Conservation (phyloP, 2,797 vertebrate genomes). For the Alcedo quadribrachys region DNA sequence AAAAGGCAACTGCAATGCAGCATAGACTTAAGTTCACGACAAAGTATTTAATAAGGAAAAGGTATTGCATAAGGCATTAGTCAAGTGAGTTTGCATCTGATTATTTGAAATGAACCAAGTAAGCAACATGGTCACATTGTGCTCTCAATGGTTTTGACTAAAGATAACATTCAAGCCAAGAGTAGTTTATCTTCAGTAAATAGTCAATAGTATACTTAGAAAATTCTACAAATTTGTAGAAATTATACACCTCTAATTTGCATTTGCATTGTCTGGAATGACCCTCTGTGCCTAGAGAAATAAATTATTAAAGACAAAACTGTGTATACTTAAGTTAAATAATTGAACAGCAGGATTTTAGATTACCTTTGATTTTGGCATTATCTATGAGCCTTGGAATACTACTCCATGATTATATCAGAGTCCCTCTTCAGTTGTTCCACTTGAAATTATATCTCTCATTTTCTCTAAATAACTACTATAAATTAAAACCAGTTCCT, state of each 20-base stretch:
- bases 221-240: background rate
- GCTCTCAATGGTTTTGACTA: background rate
- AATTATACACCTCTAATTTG: background rate
- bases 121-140: background rate
- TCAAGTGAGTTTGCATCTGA: background rate
- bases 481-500: slow-evolving; percentile 64
- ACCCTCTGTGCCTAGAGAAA: background rate
- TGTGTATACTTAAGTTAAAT: background rate
- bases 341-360: slow-evolving; percentile 17
- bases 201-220: background rate
- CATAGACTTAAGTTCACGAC: background rate
- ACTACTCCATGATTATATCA: slow-evolving; percentile 13
- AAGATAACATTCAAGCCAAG: background rate
- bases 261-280: background rate
- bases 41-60: background rate
- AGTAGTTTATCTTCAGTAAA: background rate
- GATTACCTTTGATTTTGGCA: slow-evolving; percentile 50
- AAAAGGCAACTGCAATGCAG: background rate
- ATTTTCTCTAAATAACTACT: slow-evolving; percentile 59
- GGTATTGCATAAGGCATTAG: background rate
- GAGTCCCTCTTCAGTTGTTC: slow-evolving; percentile 48
- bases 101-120: background rate
- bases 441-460: slow-evolving; percentile 67
- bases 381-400: slow-evolving; percentile 38
- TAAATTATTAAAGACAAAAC: background rate